A percentile compares a stretch with the other conserved stretches of the same genome.
Conservation (phyloP, 2,888 invertebrate species). For the Iphiclides podalirius region DNA sequence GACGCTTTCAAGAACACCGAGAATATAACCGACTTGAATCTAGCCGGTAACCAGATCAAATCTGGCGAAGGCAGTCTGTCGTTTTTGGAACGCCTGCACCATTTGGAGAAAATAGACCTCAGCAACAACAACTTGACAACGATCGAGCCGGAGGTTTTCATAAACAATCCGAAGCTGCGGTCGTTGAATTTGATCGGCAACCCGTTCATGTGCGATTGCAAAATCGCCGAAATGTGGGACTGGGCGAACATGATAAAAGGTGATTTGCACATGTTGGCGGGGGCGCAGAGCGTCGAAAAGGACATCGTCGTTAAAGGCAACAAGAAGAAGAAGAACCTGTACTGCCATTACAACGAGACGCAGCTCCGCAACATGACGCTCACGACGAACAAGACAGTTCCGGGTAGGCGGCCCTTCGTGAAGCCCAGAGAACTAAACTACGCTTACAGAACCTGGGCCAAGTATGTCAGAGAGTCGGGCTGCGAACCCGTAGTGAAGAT, state of each 20-base stretch:
- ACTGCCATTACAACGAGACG: slow-evolving; percentile 82
- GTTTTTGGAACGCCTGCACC: slow-evolving; percentile 77
- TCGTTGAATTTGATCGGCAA: slow-evolving; percentile 84
- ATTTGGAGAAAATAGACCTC: slow-evolving; percentile 81
- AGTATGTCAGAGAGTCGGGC: slow-evolving; percentile 84
- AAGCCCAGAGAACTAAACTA: slow-evolving; percentile 80
- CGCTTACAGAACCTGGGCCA: slow-evolving; percentile 85
- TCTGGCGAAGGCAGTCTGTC: slow-evolving; percentile 69
- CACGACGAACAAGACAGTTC: slow-evolving; percentile 70
- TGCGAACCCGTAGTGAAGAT: slow-evolving; percentile 79
- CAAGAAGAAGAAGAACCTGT: slow-evolving; percentile 82
- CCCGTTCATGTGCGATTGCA: slow-evolving; percentile 85
- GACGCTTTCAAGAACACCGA: slow-evolving; percentile 81
- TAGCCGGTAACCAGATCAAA: slow-evolving; percentile 80
- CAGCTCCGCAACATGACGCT: slow-evolving; percentile 73
- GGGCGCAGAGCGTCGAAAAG: slow-evolving; percentile 82
- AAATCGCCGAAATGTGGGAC: slow-evolving; percentile 85
- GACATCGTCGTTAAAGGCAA: slow-evolving; percentile 82
- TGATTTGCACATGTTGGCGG: slow-evolving; percentile 82
- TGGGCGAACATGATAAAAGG: slow-evolving; percentile 85
- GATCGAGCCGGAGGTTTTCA: slow-evolving; percentile 78
- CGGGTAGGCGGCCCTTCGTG: slow-evolving; percentile 77
- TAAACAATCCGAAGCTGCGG: slow-evolving; percentile 78
- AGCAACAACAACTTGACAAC: slow-evolving; percentile 82
- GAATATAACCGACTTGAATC: slow-evolving; percentile 82